Base-by-base conservation (phyloP, 2,797 vertebrate genomes). In the Decapterus maruadsi region DNA sequence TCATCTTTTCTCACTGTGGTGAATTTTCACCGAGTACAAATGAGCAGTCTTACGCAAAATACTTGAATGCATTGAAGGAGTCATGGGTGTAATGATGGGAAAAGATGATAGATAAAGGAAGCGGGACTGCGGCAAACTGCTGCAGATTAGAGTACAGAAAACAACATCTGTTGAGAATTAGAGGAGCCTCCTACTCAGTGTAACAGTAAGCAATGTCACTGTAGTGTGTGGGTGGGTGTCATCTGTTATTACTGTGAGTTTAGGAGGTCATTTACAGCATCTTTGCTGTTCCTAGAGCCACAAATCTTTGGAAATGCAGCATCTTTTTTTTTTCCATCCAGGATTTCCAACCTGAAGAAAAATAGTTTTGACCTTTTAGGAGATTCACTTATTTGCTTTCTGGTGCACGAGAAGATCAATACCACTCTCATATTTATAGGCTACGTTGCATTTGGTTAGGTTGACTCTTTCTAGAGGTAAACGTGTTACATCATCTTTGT, bases 91-190 rank as follows among this genome's bases (percentile, higher is more conserved):
- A 70, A 83, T 73, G 29, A 48, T 19, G 69, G 75, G 70, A 45
- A 68, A 79, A 69, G 22, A 65, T 43, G 26, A 50, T 2, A 53
- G 64, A 78, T 79, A 71, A 73, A 65, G 59, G 53, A 66, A 61
- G 50, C 17, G n/a, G 40, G 34, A 53, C 59, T 51, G 22, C 42
- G 51, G 57, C 53, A 72, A 61, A 75, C 20, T 43, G 42, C 54
- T 20, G 51, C 20, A 31, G 56, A 76, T 72, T 60, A 82, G 11
- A 63, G 69, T 19, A 63, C n/a, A 70, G 26, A 87, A 62, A 59
- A 71, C 34, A 79, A 62, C 81, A 69, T 85, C 78, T 87, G 78
- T 64, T 86, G 59, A 63, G 76, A 80, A 68, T 78, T 74, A 81
- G 53, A 58, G 19, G 14, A 72, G 38, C 60, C 56, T 75, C 62